These are phyloP conservation scores for Phalloptychus januarius DNA, from an alignment of 2,797 vertebrate species.

Conservation along the genomic window DNA sequence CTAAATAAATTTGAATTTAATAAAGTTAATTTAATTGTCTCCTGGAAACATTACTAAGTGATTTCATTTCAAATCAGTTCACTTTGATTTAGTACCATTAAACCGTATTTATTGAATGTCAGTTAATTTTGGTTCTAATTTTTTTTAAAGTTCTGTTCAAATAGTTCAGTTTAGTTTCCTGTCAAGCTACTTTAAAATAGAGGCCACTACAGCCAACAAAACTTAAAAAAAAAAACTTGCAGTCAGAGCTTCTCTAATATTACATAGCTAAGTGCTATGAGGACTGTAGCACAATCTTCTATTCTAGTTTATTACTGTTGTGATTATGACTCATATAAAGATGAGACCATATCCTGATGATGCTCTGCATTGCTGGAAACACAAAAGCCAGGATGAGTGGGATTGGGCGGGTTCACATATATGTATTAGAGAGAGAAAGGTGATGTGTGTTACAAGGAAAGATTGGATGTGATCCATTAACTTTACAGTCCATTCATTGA, in stretches of 20 bases:
- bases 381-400: slow-evolving; percentile 18
- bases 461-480: slow-evolving; percentile 80
- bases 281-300: slow-evolving; percentile 30
- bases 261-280: slow-evolving; percentile 30
- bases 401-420: slow-evolving; percentile 6
- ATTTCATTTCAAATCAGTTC: neutral
- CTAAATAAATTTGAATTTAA: neutral
- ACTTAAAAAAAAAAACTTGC: too few species aligned
- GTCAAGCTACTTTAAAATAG: too few species aligned
- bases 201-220: too few species aligned
- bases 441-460: slow-evolving; percentile 67
- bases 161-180: too few species aligned
- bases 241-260: slow-evolving; percentile 2
- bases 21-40: neutral
- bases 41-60: neutral
- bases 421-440: slow-evolving; percentile 12
- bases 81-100: neutral
- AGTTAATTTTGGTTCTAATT: too few species aligned
- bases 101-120: neutral
- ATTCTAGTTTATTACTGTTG: slow-evolving; percentile 46
- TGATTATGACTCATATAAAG: slow-evolving; percentile 55
- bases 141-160: too few species aligned
- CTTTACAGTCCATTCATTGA: slow-evolving; percentile 71
- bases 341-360: slow-evolving; percentile 38
- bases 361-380: slow-evolving; percentile 37